A percentile compares a stretch with the other conserved stretches of the same genome.
Conservation (phyloP, 2,797 vertebrate species). For the Neosilurus hyrtlii region DNA sequence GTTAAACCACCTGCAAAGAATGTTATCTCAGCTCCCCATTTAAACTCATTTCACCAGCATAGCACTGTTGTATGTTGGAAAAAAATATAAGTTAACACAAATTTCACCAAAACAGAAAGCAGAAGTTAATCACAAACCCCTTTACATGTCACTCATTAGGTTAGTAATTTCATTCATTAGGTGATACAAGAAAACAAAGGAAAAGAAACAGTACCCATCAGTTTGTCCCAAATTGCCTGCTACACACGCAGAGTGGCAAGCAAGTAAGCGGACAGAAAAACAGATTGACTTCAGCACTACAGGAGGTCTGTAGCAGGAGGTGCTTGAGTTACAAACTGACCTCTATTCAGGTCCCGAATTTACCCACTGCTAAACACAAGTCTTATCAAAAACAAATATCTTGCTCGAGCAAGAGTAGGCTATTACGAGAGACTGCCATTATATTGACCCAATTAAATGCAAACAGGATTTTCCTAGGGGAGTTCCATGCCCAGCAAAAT, state of each 20-base stretch:
- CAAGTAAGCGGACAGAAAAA: constrained; percentile 1
- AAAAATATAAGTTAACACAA: not conserved
- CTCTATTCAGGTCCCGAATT: not conserved
- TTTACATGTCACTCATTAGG: not conserved
- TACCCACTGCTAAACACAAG: not conserved
- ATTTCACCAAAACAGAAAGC: not conserved
- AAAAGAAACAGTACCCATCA: not conserved
- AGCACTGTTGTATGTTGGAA: not conserved
- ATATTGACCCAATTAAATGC: not conserved
- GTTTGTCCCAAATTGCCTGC: not conserved
- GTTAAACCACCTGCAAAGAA: not conserved
- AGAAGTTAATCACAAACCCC: constrained; percentile 1
- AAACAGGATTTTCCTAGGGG: not conserved
- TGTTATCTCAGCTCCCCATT: not conserved
- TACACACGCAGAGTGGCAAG: not conserved
- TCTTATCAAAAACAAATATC: not conserved
- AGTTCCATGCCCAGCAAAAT: not conserved
- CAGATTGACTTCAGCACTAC: constrained; percentile 25
- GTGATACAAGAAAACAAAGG: not conserved
- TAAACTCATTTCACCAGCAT: not conserved
- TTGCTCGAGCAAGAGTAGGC: not conserved
- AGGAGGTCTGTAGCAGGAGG: constrained; percentile 33
- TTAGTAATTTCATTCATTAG: not conserved
- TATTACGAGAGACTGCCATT: not conserved
- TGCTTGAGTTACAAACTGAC: not conserved